A percentile compares a stretch with the other conserved stretches of the same genome.
Conservation (phyloP, 1,140 invertebrate species). For the Protaetia brevitarsis region DNA sequence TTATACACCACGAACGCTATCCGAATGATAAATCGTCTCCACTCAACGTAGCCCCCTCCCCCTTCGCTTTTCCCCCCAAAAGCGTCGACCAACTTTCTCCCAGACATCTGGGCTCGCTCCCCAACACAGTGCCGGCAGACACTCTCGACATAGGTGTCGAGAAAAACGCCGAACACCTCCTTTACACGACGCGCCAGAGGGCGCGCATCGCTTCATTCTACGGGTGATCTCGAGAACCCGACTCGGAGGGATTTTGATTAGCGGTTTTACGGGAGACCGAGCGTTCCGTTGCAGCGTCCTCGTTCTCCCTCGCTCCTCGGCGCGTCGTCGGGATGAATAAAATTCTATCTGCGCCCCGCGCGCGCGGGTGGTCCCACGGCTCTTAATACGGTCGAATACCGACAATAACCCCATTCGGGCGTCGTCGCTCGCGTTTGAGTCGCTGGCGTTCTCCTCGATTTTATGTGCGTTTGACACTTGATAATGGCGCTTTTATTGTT, state of each 20-base stretch:
- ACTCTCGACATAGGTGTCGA: no score
- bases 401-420: constrained; percentile 10
- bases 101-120: no score
- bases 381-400: not conserved
- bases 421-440: not conserved
- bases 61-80: no score
- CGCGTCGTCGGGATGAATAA: not conserved
- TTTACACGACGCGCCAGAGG: not conserved
- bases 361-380: not conserved
- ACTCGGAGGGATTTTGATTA: not conserved
- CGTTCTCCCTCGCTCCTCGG: not conserved
- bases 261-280: not conserved
- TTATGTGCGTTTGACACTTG: constrained; percentile 17
- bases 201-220: not conserved
- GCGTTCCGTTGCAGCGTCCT: not conserved
- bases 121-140: no score
- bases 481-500: constrained; percentile 16
- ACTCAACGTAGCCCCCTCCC: no score
- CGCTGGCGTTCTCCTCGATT: constrained; percentile 3
- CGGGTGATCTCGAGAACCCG: not conserved
- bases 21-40: no score
- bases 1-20: not conserved
- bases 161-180: not conserved
- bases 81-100: no score
- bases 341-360: not conserved